phyloP scores from a whole-genome alignment of 2,888 invertebrate genomes.

The Anticlea derivata region DNA sequence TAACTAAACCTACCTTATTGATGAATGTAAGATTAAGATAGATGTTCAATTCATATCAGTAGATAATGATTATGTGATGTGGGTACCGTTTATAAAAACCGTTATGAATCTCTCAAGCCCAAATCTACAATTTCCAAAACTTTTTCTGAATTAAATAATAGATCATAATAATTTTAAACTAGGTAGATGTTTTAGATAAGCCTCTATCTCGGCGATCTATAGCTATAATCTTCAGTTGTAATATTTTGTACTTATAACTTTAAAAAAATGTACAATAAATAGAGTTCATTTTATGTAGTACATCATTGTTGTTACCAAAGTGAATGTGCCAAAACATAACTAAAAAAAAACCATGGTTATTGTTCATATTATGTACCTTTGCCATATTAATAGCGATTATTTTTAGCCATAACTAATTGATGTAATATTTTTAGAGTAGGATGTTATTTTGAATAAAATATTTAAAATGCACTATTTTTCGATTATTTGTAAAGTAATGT shows the following conservation, averaged over 20 bases:
- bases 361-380: slow-evolving; percentile 10
- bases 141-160: no score
- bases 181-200: not conserved
- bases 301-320: slow-evolving; percentile 23
- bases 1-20: no score
- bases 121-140: no score
- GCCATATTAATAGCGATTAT: slow-evolving; percentile 46
- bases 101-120: no score
- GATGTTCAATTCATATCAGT: slow-evolving; percentile 49
- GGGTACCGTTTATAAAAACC: no score
- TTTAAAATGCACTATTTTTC: slow-evolving; percentile 41
- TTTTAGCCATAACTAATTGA: slow-evolving; percentile 61
- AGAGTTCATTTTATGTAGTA: no score
- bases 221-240: no score
- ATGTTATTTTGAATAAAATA: slow-evolving; percentile 75
- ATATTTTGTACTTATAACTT: slow-evolving; percentile 27
- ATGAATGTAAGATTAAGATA: slow-evolving; percentile 18
- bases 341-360: not conserved
- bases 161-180: no score
- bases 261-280: not conserved
- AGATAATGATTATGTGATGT: slow-evolving; percentile 28
- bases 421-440: slow-evolving; percentile 49
- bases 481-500: not conserved
- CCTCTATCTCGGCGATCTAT: not conserved
- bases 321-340: slow-evolving; percentile 59